Evolutionary conservation across 2,113 vertebrate species (phyloP).

Genomic region (Terrapene triunguis): DNA sequence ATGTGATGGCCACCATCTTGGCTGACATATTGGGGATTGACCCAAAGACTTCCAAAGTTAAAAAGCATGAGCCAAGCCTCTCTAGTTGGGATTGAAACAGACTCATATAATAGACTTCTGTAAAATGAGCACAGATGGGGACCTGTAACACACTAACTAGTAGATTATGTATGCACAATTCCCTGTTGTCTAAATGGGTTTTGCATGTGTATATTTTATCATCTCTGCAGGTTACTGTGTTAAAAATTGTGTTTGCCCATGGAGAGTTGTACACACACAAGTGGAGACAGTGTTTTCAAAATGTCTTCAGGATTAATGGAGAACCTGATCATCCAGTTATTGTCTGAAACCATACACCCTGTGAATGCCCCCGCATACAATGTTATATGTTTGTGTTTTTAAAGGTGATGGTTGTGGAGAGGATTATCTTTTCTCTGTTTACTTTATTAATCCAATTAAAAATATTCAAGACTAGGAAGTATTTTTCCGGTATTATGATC

Average conservation of each 20-base stretch:
- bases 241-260: neutral
- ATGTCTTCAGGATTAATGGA: constrained; percentile 54
- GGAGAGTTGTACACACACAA: neutral
- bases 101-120: neutral
- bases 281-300: constrained; percentile 6
- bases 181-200: neutral
- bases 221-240: accelerated
- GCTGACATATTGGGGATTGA: neutral
- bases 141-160: accelerated
- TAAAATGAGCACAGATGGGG: neutral
- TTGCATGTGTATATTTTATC: accelerated
- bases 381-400: neutral
- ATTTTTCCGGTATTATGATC: constrained; percentile 54
- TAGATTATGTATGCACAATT: neutral
- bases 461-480: constrained; percentile 40
- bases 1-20: neutral
- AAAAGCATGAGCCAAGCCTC: neutral
- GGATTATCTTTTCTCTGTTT: constrained; percentile 49
- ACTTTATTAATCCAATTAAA: constrained; percentile 62
- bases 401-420: neutral
- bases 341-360: neutral
- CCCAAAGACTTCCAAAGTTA: neutral
- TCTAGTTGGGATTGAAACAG: neutral
- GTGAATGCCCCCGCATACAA: neutral
- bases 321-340: constrained; percentile 63